Evolutionary conservation across 2,113 vertebrate genomes (phyloP).

Genomic region (Laticauda colubrina): DNA sequence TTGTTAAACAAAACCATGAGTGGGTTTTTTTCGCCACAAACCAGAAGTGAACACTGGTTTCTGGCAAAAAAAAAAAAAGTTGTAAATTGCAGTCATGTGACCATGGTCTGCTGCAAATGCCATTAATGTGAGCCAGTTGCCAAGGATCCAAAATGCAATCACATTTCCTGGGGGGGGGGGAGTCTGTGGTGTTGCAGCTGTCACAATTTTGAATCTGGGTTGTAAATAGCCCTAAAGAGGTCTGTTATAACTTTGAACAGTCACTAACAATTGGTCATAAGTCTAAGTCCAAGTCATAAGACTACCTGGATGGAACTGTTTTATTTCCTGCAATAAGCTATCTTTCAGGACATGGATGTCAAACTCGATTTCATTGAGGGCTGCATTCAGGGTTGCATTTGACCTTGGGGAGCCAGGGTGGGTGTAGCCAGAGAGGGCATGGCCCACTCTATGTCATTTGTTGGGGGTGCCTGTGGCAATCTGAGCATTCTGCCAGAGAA

Average conservation of each 20-base stretch:
- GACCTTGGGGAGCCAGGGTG: too few relatives aligned
- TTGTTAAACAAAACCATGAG: background rate
- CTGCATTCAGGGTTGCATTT: too few relatives aligned
- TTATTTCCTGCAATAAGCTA: background rate
- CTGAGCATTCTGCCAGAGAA: too few relatives aligned
- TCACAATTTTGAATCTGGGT: background rate
- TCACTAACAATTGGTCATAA: background rate
- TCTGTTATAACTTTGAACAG: background rate
- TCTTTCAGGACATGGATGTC: background rate
- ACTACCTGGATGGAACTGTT: background rate
- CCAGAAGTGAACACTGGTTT: background rate
- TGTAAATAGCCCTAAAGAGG: background rate
- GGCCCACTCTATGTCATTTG: too few relatives aligned
- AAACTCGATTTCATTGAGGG: too few relatives aligned
- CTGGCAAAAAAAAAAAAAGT: background rate
- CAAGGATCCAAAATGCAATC: background rate
- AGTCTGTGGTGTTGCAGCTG: background rate
- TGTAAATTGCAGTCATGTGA: background rate
- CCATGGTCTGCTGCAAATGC: background rate
- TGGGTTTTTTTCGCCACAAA: background rate
- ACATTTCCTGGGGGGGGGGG: background rate
- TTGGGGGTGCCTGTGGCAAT: too few relatives aligned
- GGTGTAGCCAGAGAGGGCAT: too few relatives aligned
- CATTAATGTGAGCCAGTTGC: background rate
- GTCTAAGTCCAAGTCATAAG: background rate